Percentiles rank a stretch among this genome's conserved stretches.
phyloP scores from a whole-genome alignment of 2,888 invertebrate species.

The Patella ulyssiponensis region DNA sequence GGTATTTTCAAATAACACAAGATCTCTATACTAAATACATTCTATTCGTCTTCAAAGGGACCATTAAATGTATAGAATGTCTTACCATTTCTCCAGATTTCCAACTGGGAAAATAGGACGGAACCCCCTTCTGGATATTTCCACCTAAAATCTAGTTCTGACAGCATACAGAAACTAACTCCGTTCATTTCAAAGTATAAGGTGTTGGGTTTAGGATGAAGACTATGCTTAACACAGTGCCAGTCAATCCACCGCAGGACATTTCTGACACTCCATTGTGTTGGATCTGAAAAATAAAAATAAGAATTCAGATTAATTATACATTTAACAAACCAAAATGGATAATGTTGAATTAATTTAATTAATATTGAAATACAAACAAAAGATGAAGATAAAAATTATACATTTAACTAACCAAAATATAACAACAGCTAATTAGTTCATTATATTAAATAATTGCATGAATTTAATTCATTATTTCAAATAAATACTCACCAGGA shows the following conservation, averaged over 20 bases:
- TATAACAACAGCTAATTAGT: no score
- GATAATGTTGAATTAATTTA: not conserved
- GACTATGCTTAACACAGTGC: constrained; percentile 83
- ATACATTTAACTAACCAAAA: not conserved
- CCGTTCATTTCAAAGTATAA: constrained; percentile 79
- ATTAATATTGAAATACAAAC: no score
- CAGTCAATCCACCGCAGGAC: constrained; percentile 87
- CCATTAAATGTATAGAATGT: no score
- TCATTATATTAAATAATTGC: no score
- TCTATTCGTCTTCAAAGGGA: no score
- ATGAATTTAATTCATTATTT: no score
- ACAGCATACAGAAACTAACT: constrained; percentile 81
- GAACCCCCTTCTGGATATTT: constrained; percentile 71
- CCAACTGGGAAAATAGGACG: constrained; percentile 87
- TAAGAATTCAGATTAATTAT: not conserved
- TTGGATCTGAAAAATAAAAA: constrained; percentile 81
- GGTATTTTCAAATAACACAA: no score
- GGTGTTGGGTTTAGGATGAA: constrained; percentile 82
- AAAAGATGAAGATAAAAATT: not conserved
- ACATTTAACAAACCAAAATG: no score
- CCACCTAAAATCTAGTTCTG: constrained; percentile 86
- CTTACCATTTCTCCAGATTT: constrained; percentile 88
- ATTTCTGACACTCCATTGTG: constrained; percentile 87
- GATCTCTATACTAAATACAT: no score
- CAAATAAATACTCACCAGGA: not conserved